Base-by-base conservation (phyloP, 2,113 vertebrate genomes). In the Mugil cephalus region DNA sequence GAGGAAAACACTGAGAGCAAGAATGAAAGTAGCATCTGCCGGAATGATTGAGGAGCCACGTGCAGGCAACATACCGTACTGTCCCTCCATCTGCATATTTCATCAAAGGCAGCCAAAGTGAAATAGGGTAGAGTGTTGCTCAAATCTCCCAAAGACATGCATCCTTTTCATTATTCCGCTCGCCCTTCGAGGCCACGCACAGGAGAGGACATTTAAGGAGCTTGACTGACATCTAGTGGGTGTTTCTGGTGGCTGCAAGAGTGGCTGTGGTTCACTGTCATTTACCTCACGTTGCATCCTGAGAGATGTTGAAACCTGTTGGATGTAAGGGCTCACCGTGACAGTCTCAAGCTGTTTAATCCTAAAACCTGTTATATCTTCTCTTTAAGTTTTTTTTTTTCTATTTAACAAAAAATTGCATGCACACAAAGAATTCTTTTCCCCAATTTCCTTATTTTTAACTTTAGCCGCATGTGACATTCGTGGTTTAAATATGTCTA, bases 171-270 rank as follows among this genome's bases (percentile, higher is more conserved):
- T 19, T 39, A 48, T 45, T 52, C 38, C 42, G 0, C 42, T 52
- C 30, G 19, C 10, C 39, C 9, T 39, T 4, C 2, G 10, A 43
- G 30, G 18, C 19, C 8, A 10, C 59, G 18, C 2, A 1, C 10
- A 21, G 8, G 0, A 6, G 2, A 54, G 30, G 15, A 15, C 10
- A 83, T 85, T 17, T 8, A 39, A 90, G 73, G 83, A 73, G 39
- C 80, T 71, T 84, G 84, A 75, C 77, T 88, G 90, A 56, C 92
- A 91, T 92, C 94, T 92, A 80, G 88, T 93, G 94, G 88, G 46
- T 1, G 2, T 1, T 9, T 6, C 0, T 6, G 14, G 76, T 47
- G 69, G 45, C 61, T 86, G 4, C 19, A 38, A 10, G 30, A 50
- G 35, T 35, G 13, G 19, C 13, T 39, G 67, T 35, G 63, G 62